Base-by-base conservation (phyloP, 2,888 invertebrate species). In the Limnephilus rhombicus region DNA sequence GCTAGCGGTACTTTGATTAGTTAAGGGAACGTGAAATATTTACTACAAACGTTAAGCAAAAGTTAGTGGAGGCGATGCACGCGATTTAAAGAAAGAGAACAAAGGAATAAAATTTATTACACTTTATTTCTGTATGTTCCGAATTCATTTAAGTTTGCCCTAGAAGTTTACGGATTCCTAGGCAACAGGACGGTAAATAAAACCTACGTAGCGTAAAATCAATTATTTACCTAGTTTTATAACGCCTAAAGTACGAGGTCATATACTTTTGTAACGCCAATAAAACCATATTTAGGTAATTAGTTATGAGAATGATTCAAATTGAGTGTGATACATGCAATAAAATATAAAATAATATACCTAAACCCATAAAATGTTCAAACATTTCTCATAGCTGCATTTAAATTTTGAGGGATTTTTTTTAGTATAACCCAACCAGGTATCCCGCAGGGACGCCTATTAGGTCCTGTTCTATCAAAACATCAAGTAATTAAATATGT, bases 1-100 rank as follows among this genome's bases (percentile, higher is more conserved):
- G 41, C 31, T 89, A 37, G 88, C 88, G 24, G 41, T 45, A 86
- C 83, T 83, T 41, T 41, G 86, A 49, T 34, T 80, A 80, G 80
- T n/a, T 29, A 89, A 80, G 80, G 88, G 80, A 89, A 80, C 68
- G 15, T 80, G 80, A 89, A 89, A 89, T 80, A 80, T 80, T 80
- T 89, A 89, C 80, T 18, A 89, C n/a, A 80, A 89, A 86, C 49
- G 80, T 80, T 68, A 89, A 80, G 29, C 37, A 49, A 49, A 91
- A 82, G 87, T 91, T 91, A 91, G 91, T 91, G 49, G 87, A 37
- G 29, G 53, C 31, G 45, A 34, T 13, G 83, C 91, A 91, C 88
- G 91, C 91, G 91, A 91, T 45, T 87, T 53, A 68, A 45, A 68
- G 87, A 37, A 31, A 24, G 34, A 49, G 81, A 91, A 91, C 81